Conservation (phyloP, 2,888 invertebrate genomes). For the Thelaira solivaga region DNA sequence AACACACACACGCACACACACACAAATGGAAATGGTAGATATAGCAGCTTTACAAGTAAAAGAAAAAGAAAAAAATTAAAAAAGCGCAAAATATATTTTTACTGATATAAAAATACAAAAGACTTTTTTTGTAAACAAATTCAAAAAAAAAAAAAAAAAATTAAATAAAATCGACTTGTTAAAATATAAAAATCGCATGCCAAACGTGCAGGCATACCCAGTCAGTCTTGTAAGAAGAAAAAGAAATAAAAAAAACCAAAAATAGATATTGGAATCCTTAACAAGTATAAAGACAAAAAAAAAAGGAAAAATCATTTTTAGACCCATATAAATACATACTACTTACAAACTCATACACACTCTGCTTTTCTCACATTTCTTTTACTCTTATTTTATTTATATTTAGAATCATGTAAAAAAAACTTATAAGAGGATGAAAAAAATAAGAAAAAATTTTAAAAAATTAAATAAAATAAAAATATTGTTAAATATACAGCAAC, state of each 20-base stretch:
- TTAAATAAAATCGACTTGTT: slow-evolving; percentile 46
- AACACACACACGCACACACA: slow-evolving; percentile 45
- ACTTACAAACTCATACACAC: too few species aligned
- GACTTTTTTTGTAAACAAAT: slow-evolving; percentile 49
- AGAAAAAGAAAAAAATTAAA: slow-evolving; percentile 50
- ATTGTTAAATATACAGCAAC: slow-evolving; percentile 27
- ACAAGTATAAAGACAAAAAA: too few species aligned
- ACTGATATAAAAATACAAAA: slow-evolving; percentile 59
- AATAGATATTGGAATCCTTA: background rate
- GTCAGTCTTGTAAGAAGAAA: background rate
- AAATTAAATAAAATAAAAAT: too few species aligned
- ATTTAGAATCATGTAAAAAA: too few species aligned
- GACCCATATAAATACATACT: slow-evolving; percentile 29
- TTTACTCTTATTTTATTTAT: too few species aligned
- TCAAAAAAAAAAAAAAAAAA: slow-evolving; percentile 20
- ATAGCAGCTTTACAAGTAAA: background rate
- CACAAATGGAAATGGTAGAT: slow-evolving; percentile 24
- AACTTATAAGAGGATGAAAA: too few species aligned
- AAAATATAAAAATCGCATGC: slow-evolving; percentile 53
- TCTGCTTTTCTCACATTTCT: too few species aligned
- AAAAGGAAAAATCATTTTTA: slow-evolving; percentile 16
- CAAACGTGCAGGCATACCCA: slow-evolving; percentile 44
- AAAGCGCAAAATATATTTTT: slow-evolving; percentile 43
- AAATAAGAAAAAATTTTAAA: too few species aligned
- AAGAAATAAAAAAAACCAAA: too few species aligned